phyloP scores from a whole-genome alignment of 2,888 invertebrate species.

The Mythimna pallens region DNA sequence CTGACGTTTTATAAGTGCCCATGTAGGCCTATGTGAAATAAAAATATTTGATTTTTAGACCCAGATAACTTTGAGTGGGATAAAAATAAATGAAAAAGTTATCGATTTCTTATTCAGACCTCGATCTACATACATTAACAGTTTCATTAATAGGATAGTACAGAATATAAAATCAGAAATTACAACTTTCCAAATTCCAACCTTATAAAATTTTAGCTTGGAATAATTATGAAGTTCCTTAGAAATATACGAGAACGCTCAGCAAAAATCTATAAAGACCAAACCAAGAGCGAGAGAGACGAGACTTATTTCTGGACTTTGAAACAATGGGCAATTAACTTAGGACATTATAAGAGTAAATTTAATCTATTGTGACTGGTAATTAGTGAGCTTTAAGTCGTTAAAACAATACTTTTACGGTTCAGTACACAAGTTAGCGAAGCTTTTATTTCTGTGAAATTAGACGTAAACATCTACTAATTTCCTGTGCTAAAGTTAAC shows the following conservation, averaged over 20 bases:
- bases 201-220: constrained; percentile 15
- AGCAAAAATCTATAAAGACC: constrained; percentile 17
- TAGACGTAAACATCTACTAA: neutral
- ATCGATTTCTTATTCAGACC: constrained; percentile 27
- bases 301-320: constrained; percentile 50
- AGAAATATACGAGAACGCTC: constrained; percentile 24
- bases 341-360: constrained; percentile 36
- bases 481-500: neutral
- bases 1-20: too few species aligned
- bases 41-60: neutral
- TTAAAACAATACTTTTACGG: constrained; percentile 45
- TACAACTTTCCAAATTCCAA: constrained; percentile 23
- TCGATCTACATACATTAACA: constrained; percentile 34
- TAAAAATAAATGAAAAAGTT: constrained; percentile 1
- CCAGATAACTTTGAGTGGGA: neutral
- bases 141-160: constrained; percentile 22
- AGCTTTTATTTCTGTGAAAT: constrained; percentile 6
- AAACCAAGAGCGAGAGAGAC: constrained; percentile 3
- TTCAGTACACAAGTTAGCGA: neutral
- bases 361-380: constrained; percentile 48
- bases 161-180: constrained; percentile 39
- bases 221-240: constrained; percentile 24
- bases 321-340: constrained; percentile 56
- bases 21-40: too few species aligned
- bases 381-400: constrained; percentile 38